Base-by-base conservation (phyloP, 2,113 vertebrate species). In the Tyto alba region DNA sequence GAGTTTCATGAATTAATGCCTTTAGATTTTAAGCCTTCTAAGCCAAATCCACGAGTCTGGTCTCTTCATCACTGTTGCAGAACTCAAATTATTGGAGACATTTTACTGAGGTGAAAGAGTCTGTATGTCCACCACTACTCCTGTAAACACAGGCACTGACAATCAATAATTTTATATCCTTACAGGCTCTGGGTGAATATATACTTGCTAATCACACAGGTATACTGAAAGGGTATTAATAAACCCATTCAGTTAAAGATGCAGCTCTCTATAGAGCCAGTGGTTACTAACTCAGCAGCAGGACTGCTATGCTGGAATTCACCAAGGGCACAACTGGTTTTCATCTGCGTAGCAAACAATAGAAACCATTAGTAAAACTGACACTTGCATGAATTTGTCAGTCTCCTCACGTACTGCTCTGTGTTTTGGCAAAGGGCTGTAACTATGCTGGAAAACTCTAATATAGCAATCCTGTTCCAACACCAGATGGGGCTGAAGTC, bases 401-500 rank as follows among this genome's bases (percentile, higher is more conserved):
- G 63, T 89, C 71, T 90, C 86, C 87, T 75, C 53, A 93, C 93
- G 82, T 82, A 57, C 85, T 1, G 60, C 63, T 71, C 80, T 55
- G 87, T 45, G 83, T 69, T 90, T 91, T 90, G 92, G 86, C 88
- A 94, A 88, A 43, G 52, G 79, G 56, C 73, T 84, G 73, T 29
- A 60, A 60, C 80, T 81, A 6, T 13, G 91, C 77, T 92, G 82
- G 76, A 56, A 68, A 69, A 79, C 80, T 22, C 40, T 67, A 59
- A 71, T 63, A 93, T n/a, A 95, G 80, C 89, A 80, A 79, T 91
- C 86, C 80, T 34, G 13, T 88, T 92, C 88, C 89, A 96, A 96
- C 98, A 97, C 84, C 98, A 98, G 98, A 96, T 97, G 98, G 98
- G 93, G 98, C 98, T 98, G 94, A 77, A 98, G 97, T 79, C 97